phyloP scores from a whole-genome alignment of 1,140 invertebrate species.

The Odontomachus brunneus region DNA sequence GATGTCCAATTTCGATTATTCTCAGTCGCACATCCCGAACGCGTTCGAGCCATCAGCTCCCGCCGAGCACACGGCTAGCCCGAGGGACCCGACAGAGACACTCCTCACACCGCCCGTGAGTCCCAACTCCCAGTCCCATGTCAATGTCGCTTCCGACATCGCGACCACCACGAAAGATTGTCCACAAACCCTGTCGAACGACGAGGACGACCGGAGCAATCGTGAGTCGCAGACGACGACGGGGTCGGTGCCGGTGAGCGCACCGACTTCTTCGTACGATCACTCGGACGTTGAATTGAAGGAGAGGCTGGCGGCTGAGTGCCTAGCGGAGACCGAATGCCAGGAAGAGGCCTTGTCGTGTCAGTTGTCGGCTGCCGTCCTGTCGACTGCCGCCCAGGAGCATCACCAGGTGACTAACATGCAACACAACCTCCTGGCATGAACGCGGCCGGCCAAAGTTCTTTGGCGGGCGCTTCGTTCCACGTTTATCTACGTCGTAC shows the following conservation, averaged over 20 bases:
- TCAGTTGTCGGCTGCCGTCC: conserved; percentile 74
- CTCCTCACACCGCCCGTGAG: conserved; percentile 73
- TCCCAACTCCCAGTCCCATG: conserved; percentile 66
- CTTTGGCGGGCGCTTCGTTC: conserved; percentile 73
- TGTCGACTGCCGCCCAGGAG: conserved; percentile 69
- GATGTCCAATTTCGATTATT: conserved; percentile 36
- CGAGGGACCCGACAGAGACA: conserved; percentile 64
- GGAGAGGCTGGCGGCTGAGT: conserved; percentile 77
- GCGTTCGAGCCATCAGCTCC: conserved; percentile 37
- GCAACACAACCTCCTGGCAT: conserved; percentile 81
- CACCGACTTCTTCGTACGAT: conserved; percentile 73
- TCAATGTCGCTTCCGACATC: conserved; percentile 57
- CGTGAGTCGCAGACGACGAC: conserved; percentile 67
- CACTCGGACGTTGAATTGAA: conserved; percentile 77
- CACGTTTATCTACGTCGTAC: conserved; percentile 76
- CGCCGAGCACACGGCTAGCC: conserved; percentile 38
- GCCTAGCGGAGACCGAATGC: conserved; percentile 64
- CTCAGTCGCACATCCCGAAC: conserved; percentile 18
- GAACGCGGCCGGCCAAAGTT: conserved; percentile 72
- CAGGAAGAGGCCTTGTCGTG: conserved; percentile 73
- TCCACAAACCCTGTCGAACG: conserved; percentile 65
- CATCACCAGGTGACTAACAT: conserved; percentile 83
- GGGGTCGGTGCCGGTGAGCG: conserved; percentile 69
- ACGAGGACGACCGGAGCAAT: conserved; percentile 72
- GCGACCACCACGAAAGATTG: conserved; percentile 74